Conservation (phyloP, 2,113 vertebrate genomes). For the Varanus salvator region DNA sequence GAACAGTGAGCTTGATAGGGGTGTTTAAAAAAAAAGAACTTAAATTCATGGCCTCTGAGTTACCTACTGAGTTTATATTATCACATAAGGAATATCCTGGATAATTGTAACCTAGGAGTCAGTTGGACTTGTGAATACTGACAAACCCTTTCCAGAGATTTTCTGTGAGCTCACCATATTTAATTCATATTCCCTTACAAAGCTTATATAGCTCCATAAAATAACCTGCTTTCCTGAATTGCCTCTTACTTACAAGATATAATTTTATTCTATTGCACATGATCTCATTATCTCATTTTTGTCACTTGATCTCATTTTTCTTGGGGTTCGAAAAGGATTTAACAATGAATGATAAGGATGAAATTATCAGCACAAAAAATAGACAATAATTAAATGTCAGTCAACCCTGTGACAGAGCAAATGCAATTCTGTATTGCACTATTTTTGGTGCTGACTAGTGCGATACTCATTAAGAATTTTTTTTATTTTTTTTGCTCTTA, state of each 20-base stretch:
- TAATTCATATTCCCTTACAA: conserved; percentile 68
- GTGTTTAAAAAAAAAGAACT: conserved; percentile 47
- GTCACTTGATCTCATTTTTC: conserved; percentile 81
- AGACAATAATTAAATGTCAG: conserved; percentile 86
- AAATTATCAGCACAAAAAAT: conserved; percentile 82
- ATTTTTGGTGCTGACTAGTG: conserved; percentile 74
- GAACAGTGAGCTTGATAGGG: conserved; percentile 52
- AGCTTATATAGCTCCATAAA: conserved; percentile 68
- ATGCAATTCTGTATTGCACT: conserved; percentile 78
- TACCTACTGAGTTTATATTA: conserved; percentile 67
- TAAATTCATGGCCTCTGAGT: conserved; percentile 60
- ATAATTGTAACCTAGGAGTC: conserved; percentile 60
- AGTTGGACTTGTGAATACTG: conserved; percentile 53
- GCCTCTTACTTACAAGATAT: conserved; percentile 77
- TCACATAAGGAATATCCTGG: conserved; percentile 31
- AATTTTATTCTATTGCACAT: conserved; percentile 81
- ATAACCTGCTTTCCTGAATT: conserved; percentile 73
- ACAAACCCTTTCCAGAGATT: conserved; percentile 57
- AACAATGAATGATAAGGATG: conserved; percentile 80
- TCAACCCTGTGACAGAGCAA: conserved; percentile 79
- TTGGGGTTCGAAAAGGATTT: conserved; percentile 79
- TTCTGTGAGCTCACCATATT: conserved; percentile 63
- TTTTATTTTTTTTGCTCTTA: conserved; percentile 51
- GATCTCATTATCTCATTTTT: conserved; percentile 84
- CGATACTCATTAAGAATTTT: conserved; percentile 78